A percentile compares a stretch with the other conserved stretches of the same genome.
Evolutionary conservation across 2,888 invertebrate species (phyloP).

Genomic region (Tryphoninae sp.): DNA sequence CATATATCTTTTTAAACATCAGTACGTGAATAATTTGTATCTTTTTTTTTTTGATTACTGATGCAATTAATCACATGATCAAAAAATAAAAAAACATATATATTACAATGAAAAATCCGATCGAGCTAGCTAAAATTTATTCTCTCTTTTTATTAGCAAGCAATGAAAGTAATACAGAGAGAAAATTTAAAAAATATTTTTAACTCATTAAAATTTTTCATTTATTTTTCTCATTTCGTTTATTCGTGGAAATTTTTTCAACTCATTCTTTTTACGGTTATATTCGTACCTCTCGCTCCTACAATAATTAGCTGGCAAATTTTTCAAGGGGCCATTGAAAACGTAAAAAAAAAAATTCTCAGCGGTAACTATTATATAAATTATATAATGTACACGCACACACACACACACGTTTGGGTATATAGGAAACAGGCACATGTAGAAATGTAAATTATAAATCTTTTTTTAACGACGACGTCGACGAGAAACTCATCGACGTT

Average conservation of each 20-base stretch:
- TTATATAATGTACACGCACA: neutral
- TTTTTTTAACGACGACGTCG: conserved; percentile 11
- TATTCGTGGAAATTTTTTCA: no score
- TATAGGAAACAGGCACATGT: neutral
- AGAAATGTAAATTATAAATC: conserved; percentile 3
- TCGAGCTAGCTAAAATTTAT: no score
- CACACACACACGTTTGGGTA: neutral
- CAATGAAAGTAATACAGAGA: neutral
- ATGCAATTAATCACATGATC: neutral
- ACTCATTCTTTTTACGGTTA: no score
- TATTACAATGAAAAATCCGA: no score
- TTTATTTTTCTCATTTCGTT: no score
- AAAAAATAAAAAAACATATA: conserved; percentile 1
- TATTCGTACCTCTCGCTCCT: neutral
- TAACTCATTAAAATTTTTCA: no score
- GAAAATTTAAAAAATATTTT: no score
- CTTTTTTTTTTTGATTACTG: no score
- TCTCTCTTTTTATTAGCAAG: neutral
- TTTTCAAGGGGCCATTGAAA: conserved; percentile 2
- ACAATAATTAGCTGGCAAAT: neutral
- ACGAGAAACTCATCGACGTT: conserved; percentile 43
- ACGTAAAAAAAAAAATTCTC: neutral
- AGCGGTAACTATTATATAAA: neutral
- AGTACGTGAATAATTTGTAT: no score
- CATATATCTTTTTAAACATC: neutral